Evolutionary conservation across 2,113 vertebrate species (phyloP), one percentile per base, ranked within the genome.

Genomic region (Condylura cristata): DNA sequence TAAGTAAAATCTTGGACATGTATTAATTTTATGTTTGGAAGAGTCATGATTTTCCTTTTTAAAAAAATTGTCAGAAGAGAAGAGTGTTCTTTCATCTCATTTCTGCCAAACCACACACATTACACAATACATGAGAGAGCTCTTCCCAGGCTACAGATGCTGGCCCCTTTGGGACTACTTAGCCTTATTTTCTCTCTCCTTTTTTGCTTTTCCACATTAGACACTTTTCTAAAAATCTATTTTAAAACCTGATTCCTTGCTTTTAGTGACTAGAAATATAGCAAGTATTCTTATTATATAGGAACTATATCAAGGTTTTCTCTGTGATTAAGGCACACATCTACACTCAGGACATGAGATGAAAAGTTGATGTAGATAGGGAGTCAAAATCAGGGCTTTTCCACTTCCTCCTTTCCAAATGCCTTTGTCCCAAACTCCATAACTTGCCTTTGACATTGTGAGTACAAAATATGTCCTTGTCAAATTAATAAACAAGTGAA

Each of bases 181-280:
- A 30, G 28, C 72, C n/a, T 60, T 84, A 51, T 41, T 85, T 81
- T 86, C 81, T 75, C 82, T 63, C n/a, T 83, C 63, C 10, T 78
- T 39, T 90, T 71, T 66, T 94, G n/a, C 63, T 60, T 58, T 58
- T 89, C 24, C 84, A 80, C 17, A 14, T 84, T 79, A 48, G 39
- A 28, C 8, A 37, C 24, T 84, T 87, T 53, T 24, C 30, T 28
- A 80, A 46, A 82, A 48, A 80, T 82, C 32, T 58, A 32, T 83
- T 72, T 87, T 84, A 76, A 65, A 91, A 72, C 5, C n/a, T 41
- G 70, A 46, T 51, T 71, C 53, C 58, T 94, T 78, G 28, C 39
- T 70, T 72, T 82, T 93, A 86, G 48, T 71, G 91, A 87, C 61
- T 87, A 63, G 53, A 83, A 93, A 78, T 63, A 65, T 32, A 95